Evolutionary conservation across 2,797 vertebrate genomes (phyloP), one percentile per base, ranked within the genome.

Genomic region (Sparidentex hasta): DNA sequence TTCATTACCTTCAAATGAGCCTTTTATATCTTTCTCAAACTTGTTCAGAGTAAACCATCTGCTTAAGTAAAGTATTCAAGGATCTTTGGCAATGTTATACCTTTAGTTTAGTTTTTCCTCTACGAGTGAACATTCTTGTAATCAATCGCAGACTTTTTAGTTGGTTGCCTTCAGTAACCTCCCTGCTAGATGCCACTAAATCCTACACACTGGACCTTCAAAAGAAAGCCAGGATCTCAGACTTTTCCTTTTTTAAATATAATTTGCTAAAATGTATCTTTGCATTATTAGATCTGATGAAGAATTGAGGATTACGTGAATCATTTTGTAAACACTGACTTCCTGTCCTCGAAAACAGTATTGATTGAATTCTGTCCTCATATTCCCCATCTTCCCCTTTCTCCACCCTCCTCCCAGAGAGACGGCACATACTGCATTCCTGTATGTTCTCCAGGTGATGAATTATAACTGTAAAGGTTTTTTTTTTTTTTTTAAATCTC

Each of bases 401-500:
- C n/a, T 33, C 17, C 4, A 8, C 63, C 41, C 23, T 18, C 33
- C 50, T 56, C 71, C 59, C 56, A 64, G 65, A 76, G 63, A 68
- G 51, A 72, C 81, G 85, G 74, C 79, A 80, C 68, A 75, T 78
- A 76, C 71, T 87, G 78, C 84, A 81, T 85, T 92, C 85, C 78
- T 90, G 29, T 78, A 76, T 85, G 51, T 82, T 89, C 82, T 87
- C 80, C 85, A 74, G 86, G 82, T 84, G 72, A 81, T 85, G 76
- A 68, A 62, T 84, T 81, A 64, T 83, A 84, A 73, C 48, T 84
- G 73, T 87, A 57, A 69, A 58, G 63, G 47, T 71, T 83, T 79
- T 6, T 85, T n/a, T n/a, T n/a, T n/a, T 74, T 68, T 78, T 58
- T 78, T 38, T 3, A 58, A 62, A 87, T 90, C 65, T 85, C 71